Percentiles rank a stretch among this genome's conserved stretches.
Conservation (phyloP, 2,888 invertebrate genomes). For the Phanerotoma sp. region DNA sequence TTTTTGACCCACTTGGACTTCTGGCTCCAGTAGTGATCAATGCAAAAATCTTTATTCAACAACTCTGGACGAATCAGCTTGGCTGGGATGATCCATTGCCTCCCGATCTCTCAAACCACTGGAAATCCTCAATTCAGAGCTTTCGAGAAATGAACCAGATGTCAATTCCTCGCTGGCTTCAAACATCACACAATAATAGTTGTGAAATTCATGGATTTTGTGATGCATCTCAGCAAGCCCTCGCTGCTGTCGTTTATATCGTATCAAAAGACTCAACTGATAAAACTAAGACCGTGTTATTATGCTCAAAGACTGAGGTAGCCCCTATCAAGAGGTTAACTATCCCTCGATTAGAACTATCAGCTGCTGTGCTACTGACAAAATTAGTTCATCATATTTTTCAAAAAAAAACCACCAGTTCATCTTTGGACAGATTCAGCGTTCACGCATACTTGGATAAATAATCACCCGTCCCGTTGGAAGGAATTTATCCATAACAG, state of each 20-base stretch:
- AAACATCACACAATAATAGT: not conserved
- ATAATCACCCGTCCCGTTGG: constrained; percentile 32
- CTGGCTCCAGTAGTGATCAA: not conserved
- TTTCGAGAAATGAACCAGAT: not conserved
- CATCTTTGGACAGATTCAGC: constrained; percentile 35
- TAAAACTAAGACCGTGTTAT: not conserved
- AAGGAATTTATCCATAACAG: constrained; percentile 39
- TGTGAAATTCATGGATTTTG: constrained; percentile 11
- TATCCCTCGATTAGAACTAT: constrained; percentile 27
- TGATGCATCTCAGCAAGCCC: constrained; percentile 8
- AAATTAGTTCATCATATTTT: not conserved
- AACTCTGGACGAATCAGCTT: too few species aligned
- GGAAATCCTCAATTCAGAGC: not conserved
- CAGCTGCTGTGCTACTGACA: not conserved
- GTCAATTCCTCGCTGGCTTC: not conserved
- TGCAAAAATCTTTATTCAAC: not conserved
- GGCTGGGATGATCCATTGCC: not conserved
- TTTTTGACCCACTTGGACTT: not conserved
- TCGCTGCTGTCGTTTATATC: constrained; percentile 3
- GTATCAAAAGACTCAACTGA: not conserved
- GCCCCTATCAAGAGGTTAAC: constrained; percentile 19
- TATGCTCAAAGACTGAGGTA: constrained; percentile 22
- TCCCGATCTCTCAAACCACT: not conserved
- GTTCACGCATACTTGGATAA: constrained; percentile 35
- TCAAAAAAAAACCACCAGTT: not conserved